These are phyloP conservation scores for Seriola aureovittata DNA, from an alignment of 2,113 vertebrate species.

Conservation along the genomic window DNA sequence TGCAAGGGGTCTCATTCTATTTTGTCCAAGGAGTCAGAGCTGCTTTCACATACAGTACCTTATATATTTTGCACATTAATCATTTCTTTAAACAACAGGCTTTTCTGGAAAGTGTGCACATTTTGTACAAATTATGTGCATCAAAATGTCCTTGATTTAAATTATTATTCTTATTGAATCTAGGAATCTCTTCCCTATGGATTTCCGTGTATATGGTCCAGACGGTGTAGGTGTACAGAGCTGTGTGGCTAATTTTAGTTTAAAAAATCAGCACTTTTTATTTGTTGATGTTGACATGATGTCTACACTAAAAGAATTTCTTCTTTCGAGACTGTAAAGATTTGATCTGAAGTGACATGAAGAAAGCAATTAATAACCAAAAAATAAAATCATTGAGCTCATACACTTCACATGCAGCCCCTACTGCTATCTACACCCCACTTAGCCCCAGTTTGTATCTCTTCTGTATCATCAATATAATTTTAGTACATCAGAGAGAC, in stretches of 20 bases:
- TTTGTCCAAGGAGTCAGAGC: constrained; percentile 27
- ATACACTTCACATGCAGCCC: constrained; percentile 1
- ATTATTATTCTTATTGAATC: background rate
- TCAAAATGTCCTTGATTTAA: background rate
- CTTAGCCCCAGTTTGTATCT: background rate
- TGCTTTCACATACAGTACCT: constrained; percentile 10
- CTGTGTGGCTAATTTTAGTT: background rate
- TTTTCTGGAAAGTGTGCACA: background rate
- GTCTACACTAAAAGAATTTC: constrained; percentile 6
- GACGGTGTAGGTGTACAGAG: background rate
- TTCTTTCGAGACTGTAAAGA: constrained; percentile 1
- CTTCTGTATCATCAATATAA: background rate
- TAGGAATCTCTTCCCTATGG: background rate
- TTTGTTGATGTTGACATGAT: background rate
- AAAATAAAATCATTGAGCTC: constrained; percentile 4
- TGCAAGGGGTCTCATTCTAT: constrained; percentile 54
- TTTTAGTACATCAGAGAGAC: constrained; percentile 29
- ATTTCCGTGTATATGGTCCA: background rate
- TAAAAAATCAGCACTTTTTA: background rate
- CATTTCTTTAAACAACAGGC: background rate
- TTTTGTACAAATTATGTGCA: background rate
- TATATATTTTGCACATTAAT: background rate
- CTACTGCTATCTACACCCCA: background rate
- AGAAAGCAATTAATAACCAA: background rate
- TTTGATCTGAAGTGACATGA: background rate